A percentile compares a stretch with the other conserved stretches of the same genome.
Conservation (phyloP, 1,140 invertebrate genomes). For the Neodiprion fabricii region DNA sequence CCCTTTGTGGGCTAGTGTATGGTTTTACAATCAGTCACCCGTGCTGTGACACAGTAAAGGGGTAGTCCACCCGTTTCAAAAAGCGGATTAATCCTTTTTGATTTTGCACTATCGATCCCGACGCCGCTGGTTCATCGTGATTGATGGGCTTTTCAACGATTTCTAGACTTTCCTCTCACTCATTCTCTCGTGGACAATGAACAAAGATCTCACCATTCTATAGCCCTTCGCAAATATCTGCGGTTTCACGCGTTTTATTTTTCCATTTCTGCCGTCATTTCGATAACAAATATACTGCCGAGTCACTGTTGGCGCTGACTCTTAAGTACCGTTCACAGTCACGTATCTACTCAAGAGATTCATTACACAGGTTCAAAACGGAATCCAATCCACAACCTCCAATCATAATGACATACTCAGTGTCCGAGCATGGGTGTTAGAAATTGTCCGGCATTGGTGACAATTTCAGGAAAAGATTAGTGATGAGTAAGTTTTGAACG, state of each 20-base stretch:
- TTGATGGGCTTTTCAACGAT: not conserved
- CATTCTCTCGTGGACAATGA: too few relatives aligned
- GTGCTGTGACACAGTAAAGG: slow-evolving; percentile 60
- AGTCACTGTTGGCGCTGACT: not conserved
- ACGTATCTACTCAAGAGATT: not conserved
- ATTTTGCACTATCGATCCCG: slow-evolving; percentile 7
- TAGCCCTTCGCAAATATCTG: not conserved
- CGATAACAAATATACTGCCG: not conserved
- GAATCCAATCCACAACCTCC: too few relatives aligned
- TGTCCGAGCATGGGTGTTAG: too few relatives aligned
- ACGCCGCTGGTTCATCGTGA: not conserved
- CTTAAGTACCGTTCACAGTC: not conserved
- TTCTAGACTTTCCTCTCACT: not conserved
- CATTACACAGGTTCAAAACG: too few relatives aligned
- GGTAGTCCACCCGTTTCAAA: slow-evolving; percentile 51
- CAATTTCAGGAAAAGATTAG: too few relatives aligned
- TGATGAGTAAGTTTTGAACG: too few relatives aligned
- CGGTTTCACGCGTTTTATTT: not conserved
- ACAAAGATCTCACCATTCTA: too few relatives aligned
- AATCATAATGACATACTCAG: too few relatives aligned
- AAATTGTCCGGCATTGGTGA: too few relatives aligned
- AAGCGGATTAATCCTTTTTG: slow-evolving; percentile 53
- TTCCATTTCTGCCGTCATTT: not conserved
- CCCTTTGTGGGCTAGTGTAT: slow-evolving; percentile 58
- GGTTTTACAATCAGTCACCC: slow-evolving; percentile 64